Evolutionary conservation across 2,797 vertebrate species (phyloP).

Genomic region (Xenentodon cancila): DNA sequence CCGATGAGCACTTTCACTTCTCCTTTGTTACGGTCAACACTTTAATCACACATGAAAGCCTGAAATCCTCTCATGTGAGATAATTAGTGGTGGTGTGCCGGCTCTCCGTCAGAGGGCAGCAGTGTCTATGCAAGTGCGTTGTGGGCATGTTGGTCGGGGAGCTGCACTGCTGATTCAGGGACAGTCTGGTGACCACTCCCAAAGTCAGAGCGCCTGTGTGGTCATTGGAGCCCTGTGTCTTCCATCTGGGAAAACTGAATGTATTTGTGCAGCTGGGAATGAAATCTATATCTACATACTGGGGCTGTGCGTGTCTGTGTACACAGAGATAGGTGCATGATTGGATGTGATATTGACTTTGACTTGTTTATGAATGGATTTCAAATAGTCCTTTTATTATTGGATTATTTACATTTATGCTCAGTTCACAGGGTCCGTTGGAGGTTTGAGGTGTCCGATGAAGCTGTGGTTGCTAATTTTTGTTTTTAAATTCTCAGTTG

Average conservation of each 20-base stretch:
- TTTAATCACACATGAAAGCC: constrained; percentile 22
- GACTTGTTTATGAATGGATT: neutral
- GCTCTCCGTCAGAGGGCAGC: constrained; percentile 65
- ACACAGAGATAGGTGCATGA: constrained; percentile 13
- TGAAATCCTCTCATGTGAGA: constrained; percentile 24
- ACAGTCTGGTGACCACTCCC: constrained; percentile 61
- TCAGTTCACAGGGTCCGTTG: no score
- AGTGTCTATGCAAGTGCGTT: constrained; percentile 21
- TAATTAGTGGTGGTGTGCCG: constrained; percentile 7
- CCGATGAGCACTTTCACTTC: constrained; percentile 12
- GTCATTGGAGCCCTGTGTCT: constrained; percentile 60
- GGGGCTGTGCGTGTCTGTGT: constrained; percentile 11
- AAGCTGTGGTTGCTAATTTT: no score
- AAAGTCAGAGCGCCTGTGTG: constrained; percentile 54
- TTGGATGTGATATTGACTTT: constrained; percentile 27
- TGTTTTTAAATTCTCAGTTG: no score
- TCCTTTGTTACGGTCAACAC: constrained; percentile 29
- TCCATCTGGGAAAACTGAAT: constrained; percentile 61
- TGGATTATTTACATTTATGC: no score
- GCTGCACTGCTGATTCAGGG: constrained; percentile 52
- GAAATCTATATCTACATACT: constrained; percentile 64
- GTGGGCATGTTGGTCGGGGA: constrained; percentile 70
- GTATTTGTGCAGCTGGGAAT: constrained; percentile 76
- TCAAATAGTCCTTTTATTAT: neutral
- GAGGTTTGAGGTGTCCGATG: no score